phyloP scores from a whole-genome alignment of 2,888 invertebrate species.

The Norana najaformis region DNA sequence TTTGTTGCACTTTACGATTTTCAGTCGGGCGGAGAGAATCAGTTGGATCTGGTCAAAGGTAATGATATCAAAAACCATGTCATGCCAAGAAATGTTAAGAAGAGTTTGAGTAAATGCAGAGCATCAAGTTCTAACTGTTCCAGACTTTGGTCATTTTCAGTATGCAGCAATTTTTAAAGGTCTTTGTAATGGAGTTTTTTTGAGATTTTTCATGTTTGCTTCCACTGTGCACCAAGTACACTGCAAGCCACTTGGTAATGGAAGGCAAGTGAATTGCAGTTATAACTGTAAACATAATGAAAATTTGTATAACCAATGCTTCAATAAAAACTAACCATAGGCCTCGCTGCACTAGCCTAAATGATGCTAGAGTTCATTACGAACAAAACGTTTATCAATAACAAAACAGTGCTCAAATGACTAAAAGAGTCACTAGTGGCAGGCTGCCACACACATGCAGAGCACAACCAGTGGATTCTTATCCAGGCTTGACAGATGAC shows the following conservation, averaged over 20 bases:
- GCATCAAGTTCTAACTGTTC: not conserved
- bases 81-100: not conserved
- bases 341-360: not conserved
- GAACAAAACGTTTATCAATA: too few species aligned
- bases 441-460: too few species aligned
- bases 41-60: slow-evolving; percentile 84
- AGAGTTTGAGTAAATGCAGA: not conserved
- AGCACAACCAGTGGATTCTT: too few species aligned
- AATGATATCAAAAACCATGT: not conserved
- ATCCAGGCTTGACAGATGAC: too few species aligned
- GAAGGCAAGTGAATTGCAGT: not conserved
- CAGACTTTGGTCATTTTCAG: not conserved
- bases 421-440: too few species aligned
- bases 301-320: not conserved
- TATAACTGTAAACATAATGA: too few species aligned
- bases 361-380: not conserved
- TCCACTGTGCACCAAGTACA: not conserved
- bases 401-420: too few species aligned
- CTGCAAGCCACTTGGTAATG: not conserved
- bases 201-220: not conserved
- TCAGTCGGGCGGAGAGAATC: slow-evolving; percentile 95
- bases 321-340: not conserved
- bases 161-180: too few species aligned
- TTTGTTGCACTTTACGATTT: slow-evolving; percentile 98
- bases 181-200: not conserved